Evolutionary conservation across 2,797 vertebrate genomes (phyloP), one percentile per base, ranked within the genome.

Genomic region (Karalla daura): DNA sequence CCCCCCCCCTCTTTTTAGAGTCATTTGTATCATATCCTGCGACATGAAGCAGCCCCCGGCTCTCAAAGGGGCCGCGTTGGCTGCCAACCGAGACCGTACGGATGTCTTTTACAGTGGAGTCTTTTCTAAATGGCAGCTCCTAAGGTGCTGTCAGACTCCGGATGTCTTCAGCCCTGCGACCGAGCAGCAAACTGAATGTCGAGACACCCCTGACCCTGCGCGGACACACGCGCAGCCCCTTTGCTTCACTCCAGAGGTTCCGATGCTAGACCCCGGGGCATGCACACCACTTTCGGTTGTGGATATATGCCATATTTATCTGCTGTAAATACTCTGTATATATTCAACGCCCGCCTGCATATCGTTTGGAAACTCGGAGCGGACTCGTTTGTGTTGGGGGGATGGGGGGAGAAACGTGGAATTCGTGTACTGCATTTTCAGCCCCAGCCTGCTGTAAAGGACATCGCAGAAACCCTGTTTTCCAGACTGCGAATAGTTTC

Each of bases 311-410:
- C 70, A 36, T 74, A 43, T 59, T 36, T 55, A 51, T 70, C 43
- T 56, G 63, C 37, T 56, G 80, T 85, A 81, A 72, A 88, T 86
- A 88, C 33, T 13, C 75, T 91, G 88, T 89, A 89, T 60, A 92
- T 83, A 88, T 74, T 67, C 45, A 74, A 55, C 71, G 43, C 33
- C 30, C 63, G 49, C 46, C 73, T 47, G 47, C 27, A 13, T 46
- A 76, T 67, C 80, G 58, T 80, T 72, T 68, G 60, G 54, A 73
- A 50, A 18, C 53, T 70, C 12, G 49, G 36, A 75, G n/a, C n/a
- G n/a, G n/a, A n/a, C n/a, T n/a, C n/a, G n/a, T n/a, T n/a, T n/a
- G n/a, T n/a, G n/a, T n/a, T n/a, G n/a, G n/a, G n/a, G n/a, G n/a
- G n/a, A n/a, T n/a, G n/a, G n/a, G n/a, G n/a, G 60, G 25, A 67